Conservation (phyloP, 1,140 invertebrate genomes). For the Sogatella furcifera region DNA sequence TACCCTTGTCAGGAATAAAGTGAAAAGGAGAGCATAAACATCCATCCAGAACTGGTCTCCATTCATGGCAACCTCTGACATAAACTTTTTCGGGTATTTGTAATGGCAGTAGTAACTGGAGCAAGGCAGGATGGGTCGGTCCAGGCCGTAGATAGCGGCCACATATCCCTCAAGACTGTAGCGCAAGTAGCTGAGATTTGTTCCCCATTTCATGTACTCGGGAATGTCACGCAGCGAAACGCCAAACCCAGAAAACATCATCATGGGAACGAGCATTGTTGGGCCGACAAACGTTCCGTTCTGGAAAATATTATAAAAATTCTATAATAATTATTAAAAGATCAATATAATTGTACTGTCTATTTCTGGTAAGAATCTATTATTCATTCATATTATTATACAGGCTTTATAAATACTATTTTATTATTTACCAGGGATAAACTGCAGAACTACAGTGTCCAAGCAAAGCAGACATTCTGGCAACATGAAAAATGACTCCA, state of each 20-base stretch:
- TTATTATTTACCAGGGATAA: no score
- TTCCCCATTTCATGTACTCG: conserved; percentile 72
- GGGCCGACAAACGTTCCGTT: conserved; percentile 76
- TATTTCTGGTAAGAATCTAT: no score
- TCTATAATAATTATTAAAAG: no score
- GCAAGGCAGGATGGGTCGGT: conserved; percentile 52
- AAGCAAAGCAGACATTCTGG: no score
- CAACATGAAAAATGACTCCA: no score
- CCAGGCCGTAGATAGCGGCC: conserved; percentile 68
- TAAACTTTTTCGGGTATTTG: conserved; percentile 57
- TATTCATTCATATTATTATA: no score
- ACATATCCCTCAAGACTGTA: conserved; percentile 79
- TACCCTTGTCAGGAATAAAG: conserved; percentile 57
- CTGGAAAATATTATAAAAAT: no score
- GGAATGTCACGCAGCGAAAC: conserved; percentile 67
- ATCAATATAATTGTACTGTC: no score
- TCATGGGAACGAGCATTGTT: conserved; percentile 64
- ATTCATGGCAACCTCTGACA: conserved; percentile 67
- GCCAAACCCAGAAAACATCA: conserved; percentile 81
- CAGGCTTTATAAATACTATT: no score
- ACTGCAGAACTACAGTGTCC: no score
- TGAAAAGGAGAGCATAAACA: conserved; percentile 55
- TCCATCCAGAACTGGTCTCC: conserved; percentile 76
- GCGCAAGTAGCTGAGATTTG: conserved; percentile 74
- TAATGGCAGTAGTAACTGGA: conserved; percentile 59